Base-by-base conservation (phyloP, 2,113 vertebrate species). In the Phrynosoma platyrhinos region DNA sequence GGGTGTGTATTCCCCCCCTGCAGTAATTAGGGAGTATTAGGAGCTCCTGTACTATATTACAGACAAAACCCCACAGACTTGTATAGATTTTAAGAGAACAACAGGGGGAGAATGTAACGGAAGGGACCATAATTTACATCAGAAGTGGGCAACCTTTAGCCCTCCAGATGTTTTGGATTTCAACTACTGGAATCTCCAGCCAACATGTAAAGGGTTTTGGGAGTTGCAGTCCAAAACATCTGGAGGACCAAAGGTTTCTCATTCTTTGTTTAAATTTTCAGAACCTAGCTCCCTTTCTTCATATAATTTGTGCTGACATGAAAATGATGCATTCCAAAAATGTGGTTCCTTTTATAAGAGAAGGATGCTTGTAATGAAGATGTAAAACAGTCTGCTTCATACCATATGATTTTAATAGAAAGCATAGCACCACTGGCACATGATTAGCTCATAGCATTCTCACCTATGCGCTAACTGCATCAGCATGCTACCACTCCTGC, bases 51-150 rank as follows among this genome's bases (percentile, higher is more conserved):
- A 18, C 3, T 62, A 62, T 14, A 62, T 62, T 62, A 62, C 12
- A 62, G 18, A 62, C 13, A 16, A 14, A 62, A 12, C 13, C 42
- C 85, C 62, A 5, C 18, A 72, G 18, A 76, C 9, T 55, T 5
- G 2, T 64, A 68, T 1, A 23, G 58, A 42, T 52, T 80, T 25
- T 64, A 10, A 0, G 3, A 1, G 32, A 23, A 32, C 14, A 21
- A 47, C 5, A 7, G 47, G 47, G 47, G 47, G 47, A 1, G 4
- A 79, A 72, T 3, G 8, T 5, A 4, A 1, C 32, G 0, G 0
- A 14, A 13, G 1, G 12, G n/a, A 32, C 79, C 69, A 58, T 30
- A 71, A 13, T 69, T 69, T 69, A 27, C 14, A 27, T 69, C 27
- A 27, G 68, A 30, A 12, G 25, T 30, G 9, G 68, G 68, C 68